phyloP scores from a whole-genome alignment of 2,888 invertebrate genomes.

The Schizotus pectinicornis region DNA sequence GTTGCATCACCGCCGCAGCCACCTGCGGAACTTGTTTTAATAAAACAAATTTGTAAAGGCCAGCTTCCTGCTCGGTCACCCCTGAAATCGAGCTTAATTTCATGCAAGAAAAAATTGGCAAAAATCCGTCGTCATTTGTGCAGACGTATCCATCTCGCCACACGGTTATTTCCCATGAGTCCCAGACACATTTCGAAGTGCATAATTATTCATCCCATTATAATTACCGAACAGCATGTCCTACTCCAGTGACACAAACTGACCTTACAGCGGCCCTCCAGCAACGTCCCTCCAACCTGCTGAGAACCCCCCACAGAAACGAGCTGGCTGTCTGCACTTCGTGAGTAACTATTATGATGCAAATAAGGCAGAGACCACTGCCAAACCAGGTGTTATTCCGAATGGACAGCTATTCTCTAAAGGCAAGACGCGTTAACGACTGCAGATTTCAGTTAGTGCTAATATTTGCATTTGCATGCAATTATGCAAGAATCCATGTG shows the following conservation, averaged over 20 bases:
- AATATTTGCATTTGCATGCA: conserved; percentile 50
- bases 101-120: conserved; percentile 12
- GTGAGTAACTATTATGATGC: conserved; percentile 52
- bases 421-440: conserved; percentile 55
- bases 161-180: conserved; percentile 39
- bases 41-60: too few relatives aligned
- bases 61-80: too few relatives aligned
- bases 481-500: conserved; percentile 40
- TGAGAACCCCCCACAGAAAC: conserved; percentile 30
- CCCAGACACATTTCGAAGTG: conserved; percentile 17
- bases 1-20: too few relatives aligned
- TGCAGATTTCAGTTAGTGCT: conserved; percentile 52
- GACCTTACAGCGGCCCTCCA: conserved; percentile 46
- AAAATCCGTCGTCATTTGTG: conserved; percentile 5
- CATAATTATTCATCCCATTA: conserved; percentile 53
- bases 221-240: conserved; percentile 51
- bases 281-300: conserved; percentile 3
- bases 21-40: too few relatives aligned
- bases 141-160: too few relatives aligned
- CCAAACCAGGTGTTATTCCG: conserved; percentile 54
- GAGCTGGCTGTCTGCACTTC: conserved; percentile 34
- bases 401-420: conserved; percentile 54
- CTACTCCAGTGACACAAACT: conserved; percentile 51
- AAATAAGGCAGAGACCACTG: conserved; percentile 53
- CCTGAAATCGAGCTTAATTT: too few relatives aligned